Base-by-base conservation (phyloP, 2,888 invertebrate genomes). In the Tuta absoluta region DNA sequence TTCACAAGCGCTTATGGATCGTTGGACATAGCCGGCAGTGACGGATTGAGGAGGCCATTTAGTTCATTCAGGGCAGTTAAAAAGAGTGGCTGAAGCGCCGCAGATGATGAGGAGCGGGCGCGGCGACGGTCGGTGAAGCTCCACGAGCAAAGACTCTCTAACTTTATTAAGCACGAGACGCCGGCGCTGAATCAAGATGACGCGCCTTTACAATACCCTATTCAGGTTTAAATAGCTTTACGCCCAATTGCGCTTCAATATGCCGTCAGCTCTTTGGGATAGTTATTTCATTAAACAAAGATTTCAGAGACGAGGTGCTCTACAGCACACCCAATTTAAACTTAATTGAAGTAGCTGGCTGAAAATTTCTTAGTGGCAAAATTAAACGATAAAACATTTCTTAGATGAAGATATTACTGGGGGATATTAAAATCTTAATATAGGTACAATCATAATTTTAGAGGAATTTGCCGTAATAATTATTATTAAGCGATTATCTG, bases 191-290 rank as follows among this genome's bases (percentile, higher is more conserved):
- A 87, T 85, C 86, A 91, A 91, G 91, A 89, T 91, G 89, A 87
- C 87, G 89, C 84, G 85, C 84, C 81, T 84, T 84, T 83, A 91
- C 91, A 91, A 91, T 89, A 80, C 87, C 81, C 90, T 86, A 91
- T 91, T 91, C 91, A 91, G 82, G 90, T 91, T 89, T 89, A 90
- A 91, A 91, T 92, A 91, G 90, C 90, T 90, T 91, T 85, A 89
- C 90, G 87, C 91, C 86, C 90, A 90, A 91, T 92, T 91, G 88
- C 89, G 77, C 84, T 82, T 89, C 87, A 91, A 91, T 91, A 84
- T 81, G 86, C 81, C 85, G 80, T 79, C 80, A 84, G 81, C 84
- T 84, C 77, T 82, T 79, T 76, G 72, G 78, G 79, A 85, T 90
- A 90, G 89, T 89, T 89, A 86, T 88, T 86, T 89, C 86, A 89